Conservation (phyloP, 2,888 invertebrate genomes). For the Xanthia togata region DNA sequence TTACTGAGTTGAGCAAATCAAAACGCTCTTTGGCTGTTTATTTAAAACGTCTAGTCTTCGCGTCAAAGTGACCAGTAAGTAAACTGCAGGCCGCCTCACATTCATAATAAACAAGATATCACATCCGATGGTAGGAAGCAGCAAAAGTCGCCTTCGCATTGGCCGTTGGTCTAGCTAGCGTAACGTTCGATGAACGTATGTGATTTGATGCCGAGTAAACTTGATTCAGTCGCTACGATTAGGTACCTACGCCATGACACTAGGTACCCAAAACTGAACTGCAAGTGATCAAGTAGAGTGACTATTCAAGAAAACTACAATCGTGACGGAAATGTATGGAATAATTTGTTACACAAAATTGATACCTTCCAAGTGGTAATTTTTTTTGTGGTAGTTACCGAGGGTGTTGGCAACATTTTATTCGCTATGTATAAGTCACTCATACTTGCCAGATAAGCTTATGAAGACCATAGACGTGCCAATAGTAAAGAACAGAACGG, state of each 20-base stretch:
- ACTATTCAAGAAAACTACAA: too few species aligned
- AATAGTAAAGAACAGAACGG: too few species aligned
- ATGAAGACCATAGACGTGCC: too few species aligned
- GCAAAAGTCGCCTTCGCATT: background rate
- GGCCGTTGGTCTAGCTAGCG: background rate
- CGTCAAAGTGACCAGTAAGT: background rate
- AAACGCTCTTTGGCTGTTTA: background rate
- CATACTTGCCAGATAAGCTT: too few species aligned
- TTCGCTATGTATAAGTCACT: too few species aligned
- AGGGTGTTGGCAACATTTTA: too few species aligned
- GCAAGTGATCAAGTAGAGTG: background rate
- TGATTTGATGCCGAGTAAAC: background rate
- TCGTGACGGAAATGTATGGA: too few species aligned
- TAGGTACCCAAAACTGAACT: background rate
- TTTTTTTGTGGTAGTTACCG: too few species aligned
- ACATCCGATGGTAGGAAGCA: background rate
- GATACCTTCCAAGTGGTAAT: too few species aligned
- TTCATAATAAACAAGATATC: background rate
- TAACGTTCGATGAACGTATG: background rate
- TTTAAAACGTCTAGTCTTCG: background rate
- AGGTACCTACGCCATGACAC: background rate
- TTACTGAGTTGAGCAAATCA: background rate
- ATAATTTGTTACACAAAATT: too few species aligned
- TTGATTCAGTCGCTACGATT: too few species aligned
- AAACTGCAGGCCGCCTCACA: background rate